These are phyloP conservation scores for Aspiorhynchus laticeps DNA, from an alignment of 2,113 vertebrate species.

Conservation along the genomic window DNA sequence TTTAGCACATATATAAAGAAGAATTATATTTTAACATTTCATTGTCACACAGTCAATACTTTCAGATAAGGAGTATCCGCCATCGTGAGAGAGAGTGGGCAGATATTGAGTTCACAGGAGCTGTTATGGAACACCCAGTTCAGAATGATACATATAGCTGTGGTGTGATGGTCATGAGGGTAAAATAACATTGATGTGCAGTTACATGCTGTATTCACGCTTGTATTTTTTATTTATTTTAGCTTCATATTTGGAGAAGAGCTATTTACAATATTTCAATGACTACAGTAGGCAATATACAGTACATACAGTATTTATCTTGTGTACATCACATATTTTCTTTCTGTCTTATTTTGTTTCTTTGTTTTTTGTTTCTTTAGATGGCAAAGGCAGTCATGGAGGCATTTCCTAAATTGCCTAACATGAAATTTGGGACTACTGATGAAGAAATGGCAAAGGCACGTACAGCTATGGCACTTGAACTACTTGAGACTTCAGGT, in stretches of 20 bases:
- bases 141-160: not conserved
- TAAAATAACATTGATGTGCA: not conserved
- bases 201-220: not conserved
- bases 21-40: not conserved
- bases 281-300: no score
- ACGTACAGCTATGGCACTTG: no score
- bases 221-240: no score
- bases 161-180: not conserved
- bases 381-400: not conserved
- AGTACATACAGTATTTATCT: not conserved
- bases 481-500: no score
- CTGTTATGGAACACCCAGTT: not conserved
- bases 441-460: no score
- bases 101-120: not conserved
- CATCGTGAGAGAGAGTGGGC: not conserved
- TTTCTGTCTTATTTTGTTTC: no score
- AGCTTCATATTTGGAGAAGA: not conserved
- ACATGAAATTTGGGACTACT: no score
- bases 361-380: no score
- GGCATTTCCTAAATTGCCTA: no score
- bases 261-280: not conserved
- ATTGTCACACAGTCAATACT: not conserved
- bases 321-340: not conserved
- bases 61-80: not conserved
- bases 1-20: not conserved